Conservation (phyloP, 2,888 invertebrate species). For the Pteria penguin region DNA sequence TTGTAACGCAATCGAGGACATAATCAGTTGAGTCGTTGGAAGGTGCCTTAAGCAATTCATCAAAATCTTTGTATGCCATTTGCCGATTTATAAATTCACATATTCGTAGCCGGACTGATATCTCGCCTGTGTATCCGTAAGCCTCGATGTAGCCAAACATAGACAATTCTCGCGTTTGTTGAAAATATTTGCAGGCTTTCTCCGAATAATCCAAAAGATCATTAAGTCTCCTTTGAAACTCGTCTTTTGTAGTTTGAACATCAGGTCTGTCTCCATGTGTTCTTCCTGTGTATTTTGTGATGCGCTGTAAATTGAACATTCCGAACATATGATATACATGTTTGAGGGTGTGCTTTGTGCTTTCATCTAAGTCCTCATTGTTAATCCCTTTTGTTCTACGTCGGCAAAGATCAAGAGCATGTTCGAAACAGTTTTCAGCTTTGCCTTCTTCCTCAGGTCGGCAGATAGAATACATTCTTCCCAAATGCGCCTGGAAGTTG, state of each 20-base stretch:
- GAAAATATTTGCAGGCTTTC: conserved; percentile 51
- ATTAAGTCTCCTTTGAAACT: conserved; percentile 29
- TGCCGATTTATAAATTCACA: conserved; percentile 51
- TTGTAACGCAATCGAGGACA: conserved; percentile 46
- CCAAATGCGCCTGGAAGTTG: conserved; percentile 52
- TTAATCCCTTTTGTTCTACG: conserved; percentile 8
- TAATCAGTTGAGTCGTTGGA: conserved; percentile 39
- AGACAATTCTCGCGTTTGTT: conserved; percentile 50
- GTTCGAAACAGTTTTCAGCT: conserved; percentile 45
- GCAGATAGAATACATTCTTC: conserved; percentile 52
- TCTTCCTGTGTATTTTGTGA: conserved; percentile 44
- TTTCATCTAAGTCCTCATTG: conserved; percentile 43
- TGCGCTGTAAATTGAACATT: conserved; percentile 45
- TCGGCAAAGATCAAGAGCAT: conserved; percentile 46
- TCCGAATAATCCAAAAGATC: conserved; percentile 43
- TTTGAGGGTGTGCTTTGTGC: conserved; percentile 47
- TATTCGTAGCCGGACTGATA: conserved; percentile 51
- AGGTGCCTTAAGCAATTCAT: conserved; percentile 15
- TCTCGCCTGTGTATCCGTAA: conserved; percentile 54
- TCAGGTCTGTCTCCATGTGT: conserved; percentile 35
- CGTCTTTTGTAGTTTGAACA: neutral
- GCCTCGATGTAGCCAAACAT: conserved; percentile 43
- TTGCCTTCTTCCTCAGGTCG: conserved; percentile 46
- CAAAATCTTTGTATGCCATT: conserved; percentile 26
- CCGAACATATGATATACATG: conserved; percentile 64